Base-by-base conservation (phyloP, 1,140 invertebrate species). In the Lucilia sericata region DNA sequence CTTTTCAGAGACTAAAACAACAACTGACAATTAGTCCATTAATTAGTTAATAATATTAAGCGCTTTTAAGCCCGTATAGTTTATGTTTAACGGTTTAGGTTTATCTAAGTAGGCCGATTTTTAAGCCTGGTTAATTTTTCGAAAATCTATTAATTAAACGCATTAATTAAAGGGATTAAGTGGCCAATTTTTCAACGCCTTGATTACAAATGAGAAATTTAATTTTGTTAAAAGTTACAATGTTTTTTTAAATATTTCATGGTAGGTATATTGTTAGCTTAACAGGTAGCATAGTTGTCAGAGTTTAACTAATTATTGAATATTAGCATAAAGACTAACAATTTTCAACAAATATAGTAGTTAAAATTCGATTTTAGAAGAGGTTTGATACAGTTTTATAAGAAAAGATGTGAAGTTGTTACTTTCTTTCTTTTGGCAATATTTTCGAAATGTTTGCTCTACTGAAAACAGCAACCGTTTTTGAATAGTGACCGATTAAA, bases 81-180 rank as follows among this genome's bases (percentile, higher is more conserved):
- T 25, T 70, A 21, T 70, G 65, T 19, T 7, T 60, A n/a, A 70
- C 65, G 42, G 3, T 51, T 47, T 49, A 80, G 76, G 42, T 80
- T 80, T 80, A 80, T 80, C 76, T 80, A 80, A 49, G 76, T 13
- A 19, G 42, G 42, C 76, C 76, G 47, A 49, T 80, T 49, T 47
- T 49, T 80, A 49, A 80, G 76, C 76, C 74, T 51, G 42, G 76
- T 80, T 70, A 70, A n/a, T 70, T 70, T 17, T n/a, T 21, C 8
- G 9, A 49, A 80, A 80, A 80, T 49, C 76, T 21, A 80, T 49
- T 49, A 49, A 80, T 80, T 49, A 80, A 80, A 51, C 25, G 76
- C 7, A 80, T 80, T 80, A 80, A 80, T 80, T 80, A 80, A 70
- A 80, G 76, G 76, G 76, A 80, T 80, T 80, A 80, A 80, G 76